Conservation (phyloP, 2,797 vertebrate genomes). For the Eurystomus glaucurus region DNA sequence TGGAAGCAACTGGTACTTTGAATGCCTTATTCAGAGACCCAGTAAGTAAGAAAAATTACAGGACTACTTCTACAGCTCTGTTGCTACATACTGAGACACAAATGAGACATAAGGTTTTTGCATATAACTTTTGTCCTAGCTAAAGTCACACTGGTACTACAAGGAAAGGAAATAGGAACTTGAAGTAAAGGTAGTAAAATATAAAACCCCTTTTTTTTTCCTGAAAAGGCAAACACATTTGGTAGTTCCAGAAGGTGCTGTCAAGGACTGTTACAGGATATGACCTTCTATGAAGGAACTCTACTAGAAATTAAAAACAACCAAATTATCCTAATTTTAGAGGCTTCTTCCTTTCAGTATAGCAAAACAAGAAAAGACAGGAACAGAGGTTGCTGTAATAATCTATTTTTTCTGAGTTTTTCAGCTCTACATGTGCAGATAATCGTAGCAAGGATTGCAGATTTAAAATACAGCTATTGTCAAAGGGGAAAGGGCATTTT, state of each 20-base stretch:
- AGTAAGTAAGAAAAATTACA: not conserved
- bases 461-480: constrained; percentile 22
- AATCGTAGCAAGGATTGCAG: not conserved
- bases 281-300: not conserved
- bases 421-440: not conserved
- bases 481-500: constrained; percentile 31
- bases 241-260: not conserved
- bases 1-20: not conserved
- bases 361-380: constrained; percentile 26
- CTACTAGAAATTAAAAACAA: constrained; percentile 31
- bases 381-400: constrained; percentile 19
- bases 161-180: constrained; percentile 31
- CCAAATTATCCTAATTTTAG: constrained; percentile 12
- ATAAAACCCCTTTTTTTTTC: not conserved
- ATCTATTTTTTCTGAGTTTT: not conserved
- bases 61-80: constrained; percentile 18
- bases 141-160: not conserved
- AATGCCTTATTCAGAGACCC: not conserved
- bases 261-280: not conserved
- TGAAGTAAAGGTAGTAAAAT: constrained; percentile 9
- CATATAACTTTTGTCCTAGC: not conserved
- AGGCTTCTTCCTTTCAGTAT: not conserved
- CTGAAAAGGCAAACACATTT: constrained; percentile 13
- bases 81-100: not conserved
- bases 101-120: not conserved